Conservation (phyloP, 2,888 invertebrate species). For the Cosmorhoe ocellata region DNA sequence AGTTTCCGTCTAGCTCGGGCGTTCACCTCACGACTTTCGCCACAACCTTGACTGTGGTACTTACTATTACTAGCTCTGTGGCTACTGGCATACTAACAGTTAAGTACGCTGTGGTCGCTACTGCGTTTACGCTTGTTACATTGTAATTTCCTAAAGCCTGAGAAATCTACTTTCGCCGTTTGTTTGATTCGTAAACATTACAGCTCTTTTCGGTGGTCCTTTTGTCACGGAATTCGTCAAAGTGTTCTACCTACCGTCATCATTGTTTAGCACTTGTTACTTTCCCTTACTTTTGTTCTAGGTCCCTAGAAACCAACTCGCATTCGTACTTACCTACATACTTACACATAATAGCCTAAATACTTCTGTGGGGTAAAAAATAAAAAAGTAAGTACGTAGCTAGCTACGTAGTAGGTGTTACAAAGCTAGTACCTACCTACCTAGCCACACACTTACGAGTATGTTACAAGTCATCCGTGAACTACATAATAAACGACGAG, state of each 20-base stretch:
- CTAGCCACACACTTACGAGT: too few species aligned
- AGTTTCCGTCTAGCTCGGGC: constrained; percentile 49
- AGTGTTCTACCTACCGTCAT: neutral
- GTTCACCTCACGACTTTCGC: constrained; percentile 73
- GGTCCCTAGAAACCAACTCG: too few species aligned
- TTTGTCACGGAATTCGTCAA: constrained; percentile 23
- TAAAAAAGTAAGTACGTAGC: too few species aligned
- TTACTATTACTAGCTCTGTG: constrained; percentile 23
- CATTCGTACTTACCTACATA: too few species aligned
- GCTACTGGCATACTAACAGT: constrained; percentile 2
- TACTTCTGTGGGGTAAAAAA: too few species aligned
- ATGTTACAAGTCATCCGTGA: too few species aligned
- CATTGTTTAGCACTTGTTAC: too few species aligned
- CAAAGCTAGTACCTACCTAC: too few species aligned
- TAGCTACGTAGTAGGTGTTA: too few species aligned
- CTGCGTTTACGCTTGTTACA: constrained; percentile 44
- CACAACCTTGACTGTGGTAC: constrained; percentile 71
- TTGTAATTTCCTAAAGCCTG: constrained; percentile 65
- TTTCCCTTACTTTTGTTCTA: neutral
- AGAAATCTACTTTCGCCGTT: constrained; percentile 76
- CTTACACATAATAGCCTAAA: too few species aligned
- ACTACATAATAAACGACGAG: too few species aligned
- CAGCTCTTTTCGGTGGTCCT: constrained; percentile 31
- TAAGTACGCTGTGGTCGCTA: constrained; percentile 30
- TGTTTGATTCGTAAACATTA: constrained; percentile 41